Conservation (phyloP, 2,113 vertebrate species). For the Pitta sordida region DNA sequence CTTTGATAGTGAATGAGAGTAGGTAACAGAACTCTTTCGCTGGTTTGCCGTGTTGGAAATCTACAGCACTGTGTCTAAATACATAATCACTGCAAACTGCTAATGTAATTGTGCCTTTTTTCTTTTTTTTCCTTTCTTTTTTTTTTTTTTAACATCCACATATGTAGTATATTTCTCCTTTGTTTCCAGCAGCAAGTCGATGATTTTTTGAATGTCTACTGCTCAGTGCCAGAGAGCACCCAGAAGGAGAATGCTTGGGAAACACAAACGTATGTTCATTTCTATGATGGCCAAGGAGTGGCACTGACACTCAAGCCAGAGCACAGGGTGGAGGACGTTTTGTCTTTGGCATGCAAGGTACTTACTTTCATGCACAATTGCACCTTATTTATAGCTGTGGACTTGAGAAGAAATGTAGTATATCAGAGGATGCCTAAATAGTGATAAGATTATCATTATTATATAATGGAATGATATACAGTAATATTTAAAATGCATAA, state of each 20-base stretch:
- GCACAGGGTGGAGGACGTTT: conserved; percentile 82
- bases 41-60: neutral
- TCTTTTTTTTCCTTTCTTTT: no score
- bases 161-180: neutral
- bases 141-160: neutral
- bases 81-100: neutral
- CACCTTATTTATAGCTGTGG: neutral
- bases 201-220: conserved; percentile 76
- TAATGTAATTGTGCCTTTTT: neutral
- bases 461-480: neutral
- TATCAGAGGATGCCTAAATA: neutral
- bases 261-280: conserved; percentile 73
- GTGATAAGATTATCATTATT: neutral
- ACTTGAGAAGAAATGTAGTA: accelerated
- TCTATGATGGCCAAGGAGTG: conserved; percentile 80
- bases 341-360: conserved; percentile 89
- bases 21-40: neutral
- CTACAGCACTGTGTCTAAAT: neutral
- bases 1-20: neutral
- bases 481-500: neutral
- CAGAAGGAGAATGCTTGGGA: conserved; percentile 77
- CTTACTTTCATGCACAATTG: neutral
- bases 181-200: conserved; percentile 73
- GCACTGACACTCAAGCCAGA: conserved; percentile 80
- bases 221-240: conserved; percentile 75